These are phyloP conservation scores for Gymnothorax javanicus DNA, from an alignment of 2,797 vertebrate genomes.

Conservation along the genomic window DNA sequence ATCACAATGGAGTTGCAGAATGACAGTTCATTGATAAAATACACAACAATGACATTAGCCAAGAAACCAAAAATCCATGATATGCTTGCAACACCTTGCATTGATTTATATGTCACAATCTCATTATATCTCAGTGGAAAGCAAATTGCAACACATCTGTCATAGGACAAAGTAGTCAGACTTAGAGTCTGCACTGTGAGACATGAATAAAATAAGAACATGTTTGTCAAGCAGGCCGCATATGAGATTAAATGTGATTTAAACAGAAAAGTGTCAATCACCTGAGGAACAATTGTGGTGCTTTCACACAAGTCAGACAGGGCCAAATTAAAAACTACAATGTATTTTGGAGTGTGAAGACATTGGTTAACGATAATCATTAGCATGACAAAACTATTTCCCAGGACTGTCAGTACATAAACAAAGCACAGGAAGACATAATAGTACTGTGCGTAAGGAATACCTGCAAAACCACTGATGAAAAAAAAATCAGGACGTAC, in stretches of 20 bases:
- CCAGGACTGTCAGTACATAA: conserved; percentile 57
- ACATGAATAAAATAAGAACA: conserved; percentile 48
- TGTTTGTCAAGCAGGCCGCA: conserved; percentile 32
- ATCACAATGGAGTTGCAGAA: conserved; percentile 57
- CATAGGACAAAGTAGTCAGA: conserved; percentile 55
- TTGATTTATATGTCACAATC: too few relatives aligned
- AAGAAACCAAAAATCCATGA: too few relatives aligned
- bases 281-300: conserved; percentile 58
- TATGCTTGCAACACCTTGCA: too few relatives aligned
- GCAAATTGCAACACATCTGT: conserved; percentile 64
- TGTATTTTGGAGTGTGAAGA: conserved; percentile 62
- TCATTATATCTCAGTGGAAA: too few relatives aligned
- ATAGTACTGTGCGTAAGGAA: too few relatives aligned
- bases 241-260: conserved; percentile 32
- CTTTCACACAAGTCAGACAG: conserved; percentile 60
- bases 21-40: conserved; percentile 52
- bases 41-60: too few relatives aligned
- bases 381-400: conserved; percentile 56
- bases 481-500: too few relatives aligned
- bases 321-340: conserved; percentile 60
- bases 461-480: too few relatives aligned
- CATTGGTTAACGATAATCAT: conserved; percentile 51
- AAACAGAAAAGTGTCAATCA: conserved; percentile 40
- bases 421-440: too few relatives aligned
- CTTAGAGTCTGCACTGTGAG: conserved; percentile 58